Evolutionary conservation across 2,113 vertebrate genomes (phyloP), one percentile per base, ranked within the genome.

Genomic region (Athene noctua): DNA sequence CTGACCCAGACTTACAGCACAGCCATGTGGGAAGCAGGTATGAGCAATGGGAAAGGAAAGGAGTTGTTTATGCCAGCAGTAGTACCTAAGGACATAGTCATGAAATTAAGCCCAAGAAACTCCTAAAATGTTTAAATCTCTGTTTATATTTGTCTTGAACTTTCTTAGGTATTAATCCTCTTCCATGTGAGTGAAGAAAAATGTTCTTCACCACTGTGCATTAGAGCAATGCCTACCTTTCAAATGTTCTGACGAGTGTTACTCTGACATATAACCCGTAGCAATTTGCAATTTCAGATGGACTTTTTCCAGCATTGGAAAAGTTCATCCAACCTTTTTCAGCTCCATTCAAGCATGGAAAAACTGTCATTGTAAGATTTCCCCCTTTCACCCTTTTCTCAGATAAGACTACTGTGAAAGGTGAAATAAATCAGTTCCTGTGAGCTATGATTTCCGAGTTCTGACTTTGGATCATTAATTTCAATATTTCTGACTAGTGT

Each of bases 271-370:
- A 62, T 13, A 9, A 5, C 32, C 36, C 42, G 20, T 36, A 77
- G 63, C 10, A 82, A 82, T 86, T 90, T 92, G 72, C 78, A 66
- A 71, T 42, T 80, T 57, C 20, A 81, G 62, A 52, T 92, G 80
- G 89, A 87, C 9, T 4, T 77, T 70, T 84, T 88, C 91, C 91
- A 94, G 57, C 47, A 32, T 4, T 23, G 30, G 72, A 90, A 84
- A 96, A 90, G 92, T 93, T 92, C 58, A 34, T 83, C 58, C 75
- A 95, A 70, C 44, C 52, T 94, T 95, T 91, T 95, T 87, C 95
- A 95, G 68, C 46, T 92, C n/a, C 66, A 77, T 61, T 88, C 85
- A 90, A 93, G 78, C 87, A 55, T 51, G 9, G 65, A 81, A 94
- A 91, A 79, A 6, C 15, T 91, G 46, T 74, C 86, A 83, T 70